Evolutionary conservation across 2,113 vertebrate genomes (phyloP).

Genomic region (Clarias gariepinus): DNA sequence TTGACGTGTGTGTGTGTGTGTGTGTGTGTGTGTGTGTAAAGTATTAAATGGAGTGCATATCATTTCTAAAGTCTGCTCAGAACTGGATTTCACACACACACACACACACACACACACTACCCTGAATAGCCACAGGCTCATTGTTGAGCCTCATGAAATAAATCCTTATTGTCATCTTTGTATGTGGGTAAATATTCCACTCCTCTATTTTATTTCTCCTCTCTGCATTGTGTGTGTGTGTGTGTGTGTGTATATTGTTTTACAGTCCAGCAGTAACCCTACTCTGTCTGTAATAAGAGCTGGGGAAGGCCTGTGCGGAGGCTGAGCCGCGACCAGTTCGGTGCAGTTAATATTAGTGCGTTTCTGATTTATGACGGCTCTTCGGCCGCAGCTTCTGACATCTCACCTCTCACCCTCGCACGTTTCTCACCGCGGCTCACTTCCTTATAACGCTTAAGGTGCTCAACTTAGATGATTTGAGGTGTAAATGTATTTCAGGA

Average conservation of each 20-base stretch:
- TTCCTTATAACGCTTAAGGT: not conserved
- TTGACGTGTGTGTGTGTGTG: not conserved
- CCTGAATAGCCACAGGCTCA: slow-evolving; percentile 9
- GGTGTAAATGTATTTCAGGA: not conserved
- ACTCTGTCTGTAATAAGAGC: slow-evolving; percentile 26
- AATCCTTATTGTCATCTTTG: slow-evolving; percentile 29
- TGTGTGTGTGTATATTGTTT: slow-evolving; percentile 20
- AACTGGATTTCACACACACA: slow-evolving; percentile 12
- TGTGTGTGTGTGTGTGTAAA: not conserved
- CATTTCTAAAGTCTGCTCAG: slow-evolving; percentile 8
- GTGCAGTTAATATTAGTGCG: slow-evolving; percentile 19
- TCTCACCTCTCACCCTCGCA: slow-evolving; percentile 21
- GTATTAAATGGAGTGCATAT: slow-evolving; percentile 3
- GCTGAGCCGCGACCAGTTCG: not conserved
- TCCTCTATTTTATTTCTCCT: not conserved
- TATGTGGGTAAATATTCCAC: slow-evolving; percentile 30
- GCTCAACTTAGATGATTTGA: not conserved
- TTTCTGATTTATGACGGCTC: slow-evolving; percentile 13
- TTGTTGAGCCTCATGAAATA: slow-evolving; percentile 35
- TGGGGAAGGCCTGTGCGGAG: not conserved
- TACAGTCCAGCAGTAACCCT: slow-evolving; percentile 27
- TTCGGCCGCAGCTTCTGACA: not conserved
- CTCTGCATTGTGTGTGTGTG: not conserved
- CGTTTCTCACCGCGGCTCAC: not conserved
- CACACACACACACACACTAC: not conserved